Evolutionary conservation across 35 echinoderm and acorn worm genomes (phyloP).

Genomic region (Amphiura filiformis): DNA sequence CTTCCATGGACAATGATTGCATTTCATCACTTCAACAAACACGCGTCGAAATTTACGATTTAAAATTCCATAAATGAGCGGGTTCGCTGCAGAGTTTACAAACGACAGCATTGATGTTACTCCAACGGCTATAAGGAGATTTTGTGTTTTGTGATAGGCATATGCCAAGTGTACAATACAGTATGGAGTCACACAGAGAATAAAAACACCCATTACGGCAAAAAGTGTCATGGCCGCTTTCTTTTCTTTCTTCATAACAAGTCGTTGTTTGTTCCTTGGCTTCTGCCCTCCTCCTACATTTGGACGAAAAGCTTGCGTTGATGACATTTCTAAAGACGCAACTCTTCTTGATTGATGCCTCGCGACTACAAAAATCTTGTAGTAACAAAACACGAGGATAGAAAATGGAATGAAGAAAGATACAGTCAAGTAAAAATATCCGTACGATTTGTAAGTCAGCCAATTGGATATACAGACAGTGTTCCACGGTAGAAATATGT

Average conservation of each 20-base stretch:
- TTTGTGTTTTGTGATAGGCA: conserved; percentile 29
- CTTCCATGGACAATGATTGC: conserved; percentile 34
- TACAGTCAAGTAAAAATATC: conserved; percentile 61
- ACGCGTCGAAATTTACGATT: conserved; percentile 85
- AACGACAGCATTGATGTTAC: conserved; percentile 81
- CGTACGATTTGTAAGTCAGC: conserved; percentile 45
- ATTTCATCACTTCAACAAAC: conserved; percentile 57
- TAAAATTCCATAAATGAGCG: conserved; percentile 86
- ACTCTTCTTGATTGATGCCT: conserved; percentile 70
- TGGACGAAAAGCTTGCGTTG: conserved; percentile 29
- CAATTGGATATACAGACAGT: conserved; percentile 77
- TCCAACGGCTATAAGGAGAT: conserved; percentile 45
- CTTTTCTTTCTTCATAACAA: conserved; percentile 74
- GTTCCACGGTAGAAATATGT: conserved; percentile 73
- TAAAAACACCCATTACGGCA: conserved; percentile 81
- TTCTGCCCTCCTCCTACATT: not conserved
- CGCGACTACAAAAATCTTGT: conserved; percentile 67
- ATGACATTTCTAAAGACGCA: conserved; percentile 63
- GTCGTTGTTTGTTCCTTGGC: conserved; percentile 17
- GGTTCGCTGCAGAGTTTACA: conserved; percentile 81
- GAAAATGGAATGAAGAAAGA: conserved; percentile 59
- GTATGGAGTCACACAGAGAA: conserved; percentile 84
- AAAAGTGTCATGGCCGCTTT: conserved; percentile 75
- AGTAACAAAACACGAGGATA: conserved; percentile 76
- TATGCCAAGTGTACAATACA: conserved; percentile 63